These are phyloP conservation scores for Galendromus occidentalis DNA, from an alignment of 1,140 invertebrate species.

Conservation along the genomic window DNA sequence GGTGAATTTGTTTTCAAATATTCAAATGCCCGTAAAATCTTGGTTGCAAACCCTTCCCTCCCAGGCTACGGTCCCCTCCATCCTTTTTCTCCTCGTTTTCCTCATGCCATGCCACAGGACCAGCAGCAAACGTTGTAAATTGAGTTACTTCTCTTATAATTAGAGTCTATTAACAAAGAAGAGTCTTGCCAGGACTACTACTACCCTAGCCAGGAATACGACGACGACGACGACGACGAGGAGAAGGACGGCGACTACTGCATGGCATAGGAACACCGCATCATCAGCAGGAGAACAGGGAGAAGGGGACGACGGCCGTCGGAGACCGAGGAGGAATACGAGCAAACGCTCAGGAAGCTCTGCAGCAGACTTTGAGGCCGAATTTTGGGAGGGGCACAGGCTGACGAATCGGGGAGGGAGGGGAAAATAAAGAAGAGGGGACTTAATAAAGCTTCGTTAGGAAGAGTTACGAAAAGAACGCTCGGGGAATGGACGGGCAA, in stretches of 20 bases:
- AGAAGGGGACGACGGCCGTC: neutral
- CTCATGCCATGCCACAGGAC: too few relatives aligned
- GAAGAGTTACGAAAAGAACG: too few relatives aligned
- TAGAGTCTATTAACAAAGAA: slow-evolving; percentile 11
- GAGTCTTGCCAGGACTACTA: slow-evolving; percentile 10
- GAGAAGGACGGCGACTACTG: too few relatives aligned
- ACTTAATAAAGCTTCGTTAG: slow-evolving; percentile 12
- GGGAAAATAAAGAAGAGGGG: slow-evolving; percentile 7
- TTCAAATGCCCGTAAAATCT: too few relatives aligned
- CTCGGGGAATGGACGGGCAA: too few relatives aligned
- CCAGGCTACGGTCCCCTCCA: too few relatives aligned
- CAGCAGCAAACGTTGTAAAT: neutral
- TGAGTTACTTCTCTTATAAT: slow-evolving; percentile 11
- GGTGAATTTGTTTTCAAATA: too few relatives aligned
- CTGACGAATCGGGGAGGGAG: neutral
- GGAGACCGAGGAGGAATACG: too few relatives aligned
- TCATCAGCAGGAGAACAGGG: neutral
- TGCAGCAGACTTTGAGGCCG: neutral
- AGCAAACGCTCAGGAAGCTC: neutral
- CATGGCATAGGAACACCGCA: neutral
- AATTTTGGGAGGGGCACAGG: neutral
- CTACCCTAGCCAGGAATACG: too few relatives aligned
- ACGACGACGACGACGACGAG: too few relatives aligned
- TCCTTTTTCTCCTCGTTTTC: too few relatives aligned
- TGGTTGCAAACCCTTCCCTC: too few relatives aligned